Percentiles rank a stretch among this genome's conserved stretches.
Evolutionary conservation across 2,113 vertebrate species (phyloP).

Genomic region (Etheostoma cragini): DNA sequence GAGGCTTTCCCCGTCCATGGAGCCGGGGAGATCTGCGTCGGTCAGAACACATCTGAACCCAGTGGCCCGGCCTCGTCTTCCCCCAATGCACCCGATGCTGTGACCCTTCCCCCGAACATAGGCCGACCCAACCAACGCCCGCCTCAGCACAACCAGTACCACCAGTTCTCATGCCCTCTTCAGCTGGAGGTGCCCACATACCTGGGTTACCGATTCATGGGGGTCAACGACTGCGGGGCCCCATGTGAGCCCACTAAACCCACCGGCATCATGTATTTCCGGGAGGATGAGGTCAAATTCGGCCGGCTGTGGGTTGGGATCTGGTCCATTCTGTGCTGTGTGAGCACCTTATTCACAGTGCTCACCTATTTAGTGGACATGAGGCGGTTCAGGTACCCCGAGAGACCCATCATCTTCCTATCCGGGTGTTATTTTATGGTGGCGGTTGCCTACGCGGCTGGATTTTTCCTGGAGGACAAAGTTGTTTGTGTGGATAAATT

Average conservation of each 20-base stretch:
- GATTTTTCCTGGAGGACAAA: slow-evolving; percentile 94
- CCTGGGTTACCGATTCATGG: slow-evolving; percentile 93
- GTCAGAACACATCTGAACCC: slow-evolving; percentile 92
- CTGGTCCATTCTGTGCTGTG: slow-evolving; percentile 95
- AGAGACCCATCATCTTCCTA: slow-evolving; percentile 97
- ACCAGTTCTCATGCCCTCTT: slow-evolving; percentile 91
- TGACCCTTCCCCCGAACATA: slow-evolving; percentile 81
- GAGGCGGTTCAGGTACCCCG: slow-evolving; percentile 95
- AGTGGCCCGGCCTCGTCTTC: slow-evolving; percentile 83
- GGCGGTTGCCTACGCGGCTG: slow-evolving; percentile 93
- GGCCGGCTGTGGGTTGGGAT: slow-evolving; percentile 96
- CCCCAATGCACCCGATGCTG: slow-evolving; percentile 80
- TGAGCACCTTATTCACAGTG: slow-evolving; percentile 96
- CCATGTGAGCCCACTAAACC: slow-evolving; percentile 92
- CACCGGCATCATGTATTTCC: slow-evolving; percentile 97
- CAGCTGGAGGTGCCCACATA: slow-evolving; percentile 94
- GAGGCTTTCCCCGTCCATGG: slow-evolving; percentile 93
- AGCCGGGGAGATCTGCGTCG: slow-evolving; percentile 92
- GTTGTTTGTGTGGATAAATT: slow-evolving; percentile 96
- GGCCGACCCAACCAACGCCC: slow-evolving; percentile 57
- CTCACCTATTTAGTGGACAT: slow-evolving; percentile 98
- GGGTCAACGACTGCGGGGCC: slow-evolving; percentile 95
- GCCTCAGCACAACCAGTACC: slow-evolving; percentile 58
- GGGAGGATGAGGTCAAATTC: slow-evolving; percentile 95
- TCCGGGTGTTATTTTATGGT: slow-evolving; percentile 99